Conservation (phyloP, 37 sponge, comb jelly and placozoan species). For the Petrosia ficiformis region DNA sequence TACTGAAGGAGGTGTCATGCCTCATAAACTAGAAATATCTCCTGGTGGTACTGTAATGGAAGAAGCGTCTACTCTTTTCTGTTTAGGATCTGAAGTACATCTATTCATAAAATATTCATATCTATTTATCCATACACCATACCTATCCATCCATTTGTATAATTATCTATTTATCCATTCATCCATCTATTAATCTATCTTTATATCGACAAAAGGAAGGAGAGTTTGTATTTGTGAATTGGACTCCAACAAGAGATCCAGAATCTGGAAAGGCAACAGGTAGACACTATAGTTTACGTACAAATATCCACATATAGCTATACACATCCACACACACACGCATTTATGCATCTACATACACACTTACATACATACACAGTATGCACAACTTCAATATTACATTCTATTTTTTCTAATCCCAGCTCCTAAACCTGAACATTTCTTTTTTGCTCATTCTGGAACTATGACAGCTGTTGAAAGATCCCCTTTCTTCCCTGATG, state of each 20-base stretch:
- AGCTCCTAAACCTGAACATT: constrained; percentile 58
- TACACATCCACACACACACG: neutral
- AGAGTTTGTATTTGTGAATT: constrained; percentile 82
- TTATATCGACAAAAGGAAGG: constrained; percentile 71
- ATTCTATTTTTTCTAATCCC: neutral
- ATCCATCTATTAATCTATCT: neutral
- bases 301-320: too few species aligned
- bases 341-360: neutral
- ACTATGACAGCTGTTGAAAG: constrained; percentile 72
- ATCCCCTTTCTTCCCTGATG: constrained; percentile 94
- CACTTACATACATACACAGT: constrained; percentile 5
- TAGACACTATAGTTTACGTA: constrained; percentile 3
- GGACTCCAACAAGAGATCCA: constrained; percentile 81
- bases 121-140: too few species aligned
- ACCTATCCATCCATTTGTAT: neutral
- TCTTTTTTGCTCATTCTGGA: constrained; percentile 70
- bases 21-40: neutral
- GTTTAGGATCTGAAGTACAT: constrained; percentile 86
- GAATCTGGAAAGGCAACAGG: constrained; percentile 83
- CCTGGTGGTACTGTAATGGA: constrained; percentile 31
- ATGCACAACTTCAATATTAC: neutral
- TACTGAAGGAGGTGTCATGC: neutral
- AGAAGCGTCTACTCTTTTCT: constrained; percentile 73
- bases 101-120: too few species aligned
- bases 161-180: neutral